Conservation (phyloP, 2,888 invertebrate species). For the Ecdyonurus torrentis region DNA sequence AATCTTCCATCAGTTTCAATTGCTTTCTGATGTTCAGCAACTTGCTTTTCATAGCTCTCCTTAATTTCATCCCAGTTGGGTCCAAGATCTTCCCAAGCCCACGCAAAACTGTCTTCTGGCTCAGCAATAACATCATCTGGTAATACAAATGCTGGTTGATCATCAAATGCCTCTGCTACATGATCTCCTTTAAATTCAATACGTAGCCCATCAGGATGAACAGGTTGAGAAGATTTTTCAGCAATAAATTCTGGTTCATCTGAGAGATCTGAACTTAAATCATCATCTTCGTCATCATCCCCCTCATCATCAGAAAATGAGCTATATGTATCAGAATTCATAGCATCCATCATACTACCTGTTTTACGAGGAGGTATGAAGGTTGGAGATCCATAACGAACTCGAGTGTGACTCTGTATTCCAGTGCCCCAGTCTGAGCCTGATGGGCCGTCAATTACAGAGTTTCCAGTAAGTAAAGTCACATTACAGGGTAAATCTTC, state of each 20-base stretch:
- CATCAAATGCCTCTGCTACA: conserved; percentile 68
- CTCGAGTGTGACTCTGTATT: conserved; percentile 17
- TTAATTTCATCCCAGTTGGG: not conserved
- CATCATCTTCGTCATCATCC: conserved; percentile 24
- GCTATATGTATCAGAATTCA: not conserved
- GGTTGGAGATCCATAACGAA: conserved; percentile 38
- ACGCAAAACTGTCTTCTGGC: conserved; percentile 20
- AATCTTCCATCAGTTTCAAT: conserved; percentile 25
- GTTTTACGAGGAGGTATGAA: not conserved
- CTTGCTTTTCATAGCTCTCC: not conserved
- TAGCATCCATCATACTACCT: not conserved
- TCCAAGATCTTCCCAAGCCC: conserved; percentile 16
- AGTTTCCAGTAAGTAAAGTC: conserved; percentile 29
- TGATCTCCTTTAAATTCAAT: conserved; percentile 74
- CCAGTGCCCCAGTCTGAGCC: conserved; percentile 18
- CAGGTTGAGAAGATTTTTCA: conserved; percentile 4
- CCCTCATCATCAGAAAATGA: conserved; percentile 21
- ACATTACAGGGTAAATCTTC: conserved; percentile 42
- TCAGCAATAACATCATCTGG: not conserved
- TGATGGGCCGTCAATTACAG: conserved; percentile 10
- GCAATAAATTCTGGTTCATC: not conserved
- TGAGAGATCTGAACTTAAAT: conserved; percentile 16
- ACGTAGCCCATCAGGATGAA: conserved; percentile 37
- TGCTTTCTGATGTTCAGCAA: conserved; percentile 18
- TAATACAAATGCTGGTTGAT: not conserved